Conservation (phyloP, 2,888 invertebrate species). For the Tachina grossa region DNA sequence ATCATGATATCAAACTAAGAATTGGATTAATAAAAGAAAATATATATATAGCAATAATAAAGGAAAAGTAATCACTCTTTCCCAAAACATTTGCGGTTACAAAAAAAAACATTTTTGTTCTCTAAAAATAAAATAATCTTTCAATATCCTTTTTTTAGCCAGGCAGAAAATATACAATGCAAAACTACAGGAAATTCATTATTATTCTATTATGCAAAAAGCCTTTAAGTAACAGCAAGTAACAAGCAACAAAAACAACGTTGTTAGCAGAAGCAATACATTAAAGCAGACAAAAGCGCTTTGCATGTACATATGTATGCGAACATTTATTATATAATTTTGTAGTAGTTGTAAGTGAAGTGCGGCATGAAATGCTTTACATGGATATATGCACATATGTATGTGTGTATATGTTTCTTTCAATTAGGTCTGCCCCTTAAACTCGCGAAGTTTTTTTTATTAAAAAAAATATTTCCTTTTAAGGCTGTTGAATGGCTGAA, state of each 20-base stretch:
- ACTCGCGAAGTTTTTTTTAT: too few species aligned
- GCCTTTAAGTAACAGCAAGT: conserved; percentile 46
- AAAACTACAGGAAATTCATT: conserved; percentile 58
- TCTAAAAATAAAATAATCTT: conserved; percentile 7
- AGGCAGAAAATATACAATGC: conserved; percentile 8
- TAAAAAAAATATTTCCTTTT: too few species aligned
- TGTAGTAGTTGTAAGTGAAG: too few species aligned
- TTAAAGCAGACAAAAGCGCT: conserved; percentile 5
- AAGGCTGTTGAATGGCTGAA: too few species aligned
- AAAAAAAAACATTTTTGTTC: conserved; percentile 32
- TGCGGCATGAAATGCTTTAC: too few species aligned
- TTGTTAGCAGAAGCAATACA: not conserved
- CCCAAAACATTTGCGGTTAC: conserved; percentile 42
- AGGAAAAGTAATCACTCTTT: conserved; percentile 21
- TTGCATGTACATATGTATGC: not conserved
- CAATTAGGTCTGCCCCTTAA: too few species aligned
- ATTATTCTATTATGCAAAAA: conserved; percentile 68
- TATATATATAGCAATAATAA: too few species aligned
- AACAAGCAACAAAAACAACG: conserved; percentile 13
- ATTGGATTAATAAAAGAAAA: too few species aligned
- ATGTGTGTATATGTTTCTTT: too few species aligned
- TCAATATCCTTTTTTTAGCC: conserved; percentile 12
- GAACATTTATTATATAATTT: too few species aligned
- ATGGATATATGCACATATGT: too few species aligned
- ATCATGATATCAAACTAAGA: too few species aligned